Evolutionary conservation across 2,888 invertebrate species (phyloP), one percentile per base, ranked within the genome.

Genomic region (Xanthorhoe spadicearia): DNA sequence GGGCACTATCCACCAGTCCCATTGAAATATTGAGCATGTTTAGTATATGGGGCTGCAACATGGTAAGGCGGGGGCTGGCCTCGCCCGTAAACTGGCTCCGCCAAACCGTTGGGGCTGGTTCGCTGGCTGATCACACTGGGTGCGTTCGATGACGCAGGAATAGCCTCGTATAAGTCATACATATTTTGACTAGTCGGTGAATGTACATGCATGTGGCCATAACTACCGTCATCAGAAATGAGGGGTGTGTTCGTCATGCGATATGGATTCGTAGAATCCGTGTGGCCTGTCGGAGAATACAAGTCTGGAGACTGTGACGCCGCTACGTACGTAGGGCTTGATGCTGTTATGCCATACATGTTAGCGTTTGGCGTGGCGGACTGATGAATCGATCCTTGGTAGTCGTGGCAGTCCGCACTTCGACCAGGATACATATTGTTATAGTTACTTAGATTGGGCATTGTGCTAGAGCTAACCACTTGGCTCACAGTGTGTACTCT

Each of bases 31-130:
- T 95, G 94, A 72, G 96, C 96, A 80, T 97, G 96, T 92, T 96
- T 97, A 13, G 97, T 97, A 81, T 96, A 97, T 2, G 95, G 96
- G 23, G 97, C 96, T 32, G 97, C 97, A 79, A 97, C 96, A 79
- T 97, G 96, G 88, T 97, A 97, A 0, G 97, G 97, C 0, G 97
- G 97, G 15, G 97, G 97, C 78, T 95, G 92, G 53, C 88, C 89
- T 68, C 93, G 83, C 49, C 83, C 81, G 68, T 92, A 90, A 57
- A 86, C 83, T 60, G 88, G 83, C 71, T 90, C 89, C 35, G 91
- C 82, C 74, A 84, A 72, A 57, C 86, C 87, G 75, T 85, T 88
- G 38, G 92, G 90, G 74, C 91, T 93, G 61, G 90, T 91, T 43
- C 88, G 83, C 72, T 89, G 90, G 74, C 86, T 87, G 54, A 83